Conservation (phyloP, 2,113 vertebrate genomes). For the Apodemus speciosus region DNA sequence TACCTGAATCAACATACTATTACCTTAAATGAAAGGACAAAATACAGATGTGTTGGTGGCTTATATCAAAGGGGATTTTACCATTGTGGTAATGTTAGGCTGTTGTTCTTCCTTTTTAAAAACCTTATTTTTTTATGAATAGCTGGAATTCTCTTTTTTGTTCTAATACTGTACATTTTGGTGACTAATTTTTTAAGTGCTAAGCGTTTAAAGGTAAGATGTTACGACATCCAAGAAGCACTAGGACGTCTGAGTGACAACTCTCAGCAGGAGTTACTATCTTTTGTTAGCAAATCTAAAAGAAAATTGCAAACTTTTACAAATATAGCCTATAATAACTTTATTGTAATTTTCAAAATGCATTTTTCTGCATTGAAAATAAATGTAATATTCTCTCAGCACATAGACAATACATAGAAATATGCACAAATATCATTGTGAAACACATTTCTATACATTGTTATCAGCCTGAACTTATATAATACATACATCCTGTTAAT, state of each 20-base stretch:
- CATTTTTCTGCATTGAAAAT: not conserved
- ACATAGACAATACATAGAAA: not conserved
- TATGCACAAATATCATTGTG: not conserved
- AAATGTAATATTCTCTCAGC: not conserved
- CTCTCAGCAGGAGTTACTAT: not conserved
- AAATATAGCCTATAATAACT: not conserved
- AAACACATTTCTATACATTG: not conserved
- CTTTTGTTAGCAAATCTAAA: not conserved
- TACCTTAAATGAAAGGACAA: not conserved
- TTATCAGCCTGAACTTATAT: not conserved
- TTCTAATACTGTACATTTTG: not conserved
- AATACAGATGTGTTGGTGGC: not conserved
- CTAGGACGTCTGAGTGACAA: not conserved
- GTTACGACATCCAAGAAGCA: not conserved
- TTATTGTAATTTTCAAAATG: constrained; percentile 1
- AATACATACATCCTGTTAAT: not conserved
- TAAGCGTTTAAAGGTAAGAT: not conserved
- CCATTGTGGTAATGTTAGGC: not conserved
- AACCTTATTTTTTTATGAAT: not conserved
- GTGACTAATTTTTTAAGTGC: not conserved
- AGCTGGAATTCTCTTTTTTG: not conserved
- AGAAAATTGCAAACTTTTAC: not conserved
- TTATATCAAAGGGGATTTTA: not conserved
- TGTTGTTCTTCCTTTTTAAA: not conserved
- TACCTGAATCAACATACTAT: not conserved